Percentiles rank a stretch among this genome's conserved stretches.
These are phyloP conservation scores for Medauroidea extradentata DNA, from an alignment of 1,140 invertebrate species.

Conservation along the genomic window DNA sequence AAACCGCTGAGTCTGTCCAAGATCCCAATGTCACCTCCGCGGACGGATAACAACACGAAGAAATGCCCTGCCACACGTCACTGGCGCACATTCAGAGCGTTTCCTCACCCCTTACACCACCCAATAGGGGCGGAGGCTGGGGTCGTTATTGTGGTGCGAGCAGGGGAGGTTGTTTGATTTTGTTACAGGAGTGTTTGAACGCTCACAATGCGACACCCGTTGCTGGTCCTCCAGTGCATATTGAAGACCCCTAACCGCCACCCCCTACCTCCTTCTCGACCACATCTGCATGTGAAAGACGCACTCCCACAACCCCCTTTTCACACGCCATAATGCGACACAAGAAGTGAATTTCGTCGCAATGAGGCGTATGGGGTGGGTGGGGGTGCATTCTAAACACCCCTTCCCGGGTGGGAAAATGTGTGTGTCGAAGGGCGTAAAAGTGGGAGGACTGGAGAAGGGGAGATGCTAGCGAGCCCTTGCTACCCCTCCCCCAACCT, in stretches of 20 bases:
- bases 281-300: constrained; percentile 15
- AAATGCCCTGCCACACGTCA: no score
- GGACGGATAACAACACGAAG: no score
- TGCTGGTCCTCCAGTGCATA: constrained; percentile 3
- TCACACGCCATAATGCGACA: constrained; percentile 7
- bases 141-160: no score
- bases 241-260: neutral
- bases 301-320: neutral
- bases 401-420: no score
- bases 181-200: constrained; percentile 2
- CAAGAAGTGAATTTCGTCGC: constrained; percentile 16
- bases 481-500: no score
- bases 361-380: constrained; percentile 6
- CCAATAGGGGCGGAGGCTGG: no score
- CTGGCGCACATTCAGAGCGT: no score
- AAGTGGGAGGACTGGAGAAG: neutral
- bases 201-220: constrained; percentile 3
- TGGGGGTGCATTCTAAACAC: neutral
- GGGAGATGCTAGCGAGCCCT: neutral
- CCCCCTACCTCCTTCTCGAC: no score
- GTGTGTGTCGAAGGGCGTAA: no score
- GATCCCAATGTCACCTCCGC: no score
- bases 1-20: no score
- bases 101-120: no score
- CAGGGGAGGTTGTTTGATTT: constrained; percentile 8